Conservation (phyloP, 1,140 invertebrate genomes). For the Drosophila nigrodunni region DNA sequence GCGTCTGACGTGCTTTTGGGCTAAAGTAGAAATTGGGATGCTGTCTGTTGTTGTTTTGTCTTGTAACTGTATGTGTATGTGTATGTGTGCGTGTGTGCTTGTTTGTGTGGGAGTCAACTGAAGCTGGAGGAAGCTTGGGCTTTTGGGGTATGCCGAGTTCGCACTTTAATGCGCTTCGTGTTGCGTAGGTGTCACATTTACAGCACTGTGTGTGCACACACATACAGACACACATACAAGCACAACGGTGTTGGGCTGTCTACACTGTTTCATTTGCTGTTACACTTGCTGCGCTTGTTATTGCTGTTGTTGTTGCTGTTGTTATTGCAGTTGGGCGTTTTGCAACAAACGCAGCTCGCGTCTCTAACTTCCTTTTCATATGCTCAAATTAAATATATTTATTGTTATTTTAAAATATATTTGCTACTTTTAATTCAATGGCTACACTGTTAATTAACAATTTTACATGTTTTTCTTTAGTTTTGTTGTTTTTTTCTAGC, state of each 20-base stretch:
- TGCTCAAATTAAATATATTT: constrained; percentile 24
- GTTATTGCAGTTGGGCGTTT: constrained; percentile 11
- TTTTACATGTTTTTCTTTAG: background rate
- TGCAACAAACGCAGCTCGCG: constrained; percentile 23
- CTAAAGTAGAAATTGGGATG: constrained; percentile 1
- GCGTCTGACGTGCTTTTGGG: constrained; percentile 49
- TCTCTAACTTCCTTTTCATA: background rate
- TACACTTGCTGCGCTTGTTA: background rate
- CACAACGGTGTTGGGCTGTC: constrained; percentile 11
- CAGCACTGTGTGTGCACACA: constrained; percentile 29
- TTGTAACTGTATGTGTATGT: too few relatives aligned
- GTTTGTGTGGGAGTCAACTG: background rate
- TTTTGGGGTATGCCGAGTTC: constrained; percentile 30
- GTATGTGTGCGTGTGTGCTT: too few relatives aligned
- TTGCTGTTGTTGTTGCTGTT: constrained; percentile 2
- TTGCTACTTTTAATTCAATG: constrained; percentile 1
- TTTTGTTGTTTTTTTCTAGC: background rate
- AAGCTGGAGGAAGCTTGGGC: background rate
- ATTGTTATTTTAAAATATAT: background rate
- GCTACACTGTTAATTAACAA: constrained; percentile 29
- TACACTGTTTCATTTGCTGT: constrained; percentile 4
- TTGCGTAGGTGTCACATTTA: constrained; percentile 58
- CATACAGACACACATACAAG: constrained; percentile 17
- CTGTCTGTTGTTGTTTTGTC: background rate
- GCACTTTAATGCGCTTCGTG: constrained; percentile 55